Percentiles rank a stretch among this genome's conserved stretches.
These are phyloP conservation scores for Epizoanthus scotinus DNA, from an alignment of 92 coral and sea anemone species.

Conservation along the genomic window DNA sequence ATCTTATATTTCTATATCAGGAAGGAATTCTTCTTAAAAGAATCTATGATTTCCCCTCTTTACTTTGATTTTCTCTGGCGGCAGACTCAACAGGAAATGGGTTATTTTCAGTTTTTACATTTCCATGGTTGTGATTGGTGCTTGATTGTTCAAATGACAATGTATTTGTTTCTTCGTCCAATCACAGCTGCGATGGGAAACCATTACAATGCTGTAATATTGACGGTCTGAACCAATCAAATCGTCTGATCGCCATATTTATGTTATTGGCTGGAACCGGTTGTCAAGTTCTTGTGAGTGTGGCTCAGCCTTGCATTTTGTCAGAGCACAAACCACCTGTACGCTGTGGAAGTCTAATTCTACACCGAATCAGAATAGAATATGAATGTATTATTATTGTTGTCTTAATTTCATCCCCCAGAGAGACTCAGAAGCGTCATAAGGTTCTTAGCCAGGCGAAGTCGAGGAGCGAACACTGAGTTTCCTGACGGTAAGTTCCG, in stretches of 20 bases:
- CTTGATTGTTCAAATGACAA: constrained; percentile 34
- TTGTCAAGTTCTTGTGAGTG: constrained; percentile 41
- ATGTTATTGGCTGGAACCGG: constrained; percentile 42
- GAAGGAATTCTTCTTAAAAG: not conserved
- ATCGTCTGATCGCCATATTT: constrained; percentile 34
- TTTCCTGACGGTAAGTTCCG: constrained; percentile 26
- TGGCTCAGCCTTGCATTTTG: constrained; percentile 36
- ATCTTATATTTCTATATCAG: not conserved
- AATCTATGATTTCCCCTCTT: not conserved
- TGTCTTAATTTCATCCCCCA: constrained; percentile 79
- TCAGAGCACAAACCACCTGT: constrained; percentile 44
- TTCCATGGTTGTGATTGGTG: constrained; percentile 18
- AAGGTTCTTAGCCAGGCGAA: constrained; percentile 72
- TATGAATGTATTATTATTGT: constrained; percentile 92
- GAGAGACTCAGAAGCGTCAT: constrained; percentile 78
- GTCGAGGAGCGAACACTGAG: constrained; percentile 63
- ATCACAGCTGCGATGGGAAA: constrained; percentile 45
- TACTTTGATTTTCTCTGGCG: not conserved
- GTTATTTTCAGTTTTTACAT: constrained; percentile 27
- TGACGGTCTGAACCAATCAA: constrained; percentile 35
- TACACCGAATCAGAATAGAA: constrained; percentile 95
- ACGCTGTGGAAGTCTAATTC: constrained; percentile 41
- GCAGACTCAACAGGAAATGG: constrained; percentile 35
- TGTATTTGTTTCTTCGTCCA: constrained; percentile 44
- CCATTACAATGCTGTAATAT: constrained; percentile 26